These are phyloP conservation scores for Tiaroga cobitis DNA, from an alignment of 2,797 vertebrate genomes.

Conservation along the genomic window DNA sequence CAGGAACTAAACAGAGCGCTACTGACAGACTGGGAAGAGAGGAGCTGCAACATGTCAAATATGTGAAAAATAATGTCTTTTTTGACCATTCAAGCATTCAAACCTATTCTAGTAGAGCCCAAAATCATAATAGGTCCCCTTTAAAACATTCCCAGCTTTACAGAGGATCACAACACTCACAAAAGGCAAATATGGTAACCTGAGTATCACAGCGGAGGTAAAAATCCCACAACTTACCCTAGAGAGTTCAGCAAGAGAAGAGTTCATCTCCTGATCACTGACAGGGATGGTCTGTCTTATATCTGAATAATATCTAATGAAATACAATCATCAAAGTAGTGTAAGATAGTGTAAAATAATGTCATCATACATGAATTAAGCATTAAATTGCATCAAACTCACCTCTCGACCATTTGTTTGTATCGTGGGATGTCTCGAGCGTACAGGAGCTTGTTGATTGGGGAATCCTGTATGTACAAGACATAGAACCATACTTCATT, in stretches of 20 bases:
- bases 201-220: not conserved
- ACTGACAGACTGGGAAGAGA: not conserved
- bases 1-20: not conserved
- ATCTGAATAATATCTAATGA: conserved; percentile 80
- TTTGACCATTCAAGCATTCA: not conserved
- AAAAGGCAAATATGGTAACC: not conserved
- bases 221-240: conserved; percentile 76
- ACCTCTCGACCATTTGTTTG: conserved; percentile 99
- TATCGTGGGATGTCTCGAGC: conserved; percentile 97
- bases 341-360: not conserved
- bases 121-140: not conserved
- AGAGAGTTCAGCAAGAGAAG: conserved; percentile 92
- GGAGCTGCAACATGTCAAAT: not conserved
- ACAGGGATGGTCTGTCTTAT: conserved; percentile 94
- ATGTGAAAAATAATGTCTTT: not conserved
- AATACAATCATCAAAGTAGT: not conserved
- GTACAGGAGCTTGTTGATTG: conserved; percentile 97
- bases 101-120: not conserved
- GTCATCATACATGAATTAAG: not conserved
- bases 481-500: conserved; percentile 1
- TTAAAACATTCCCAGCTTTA: not conserved
- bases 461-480: conserved; percentile 85
- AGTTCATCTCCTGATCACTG: conserved; percentile 99
- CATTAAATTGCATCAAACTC: conserved; percentile 42
- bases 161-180: not conserved